phyloP scores from a whole-genome alignment of 2,113 vertebrate genomes.

The Trogon melanurus region DNA sequence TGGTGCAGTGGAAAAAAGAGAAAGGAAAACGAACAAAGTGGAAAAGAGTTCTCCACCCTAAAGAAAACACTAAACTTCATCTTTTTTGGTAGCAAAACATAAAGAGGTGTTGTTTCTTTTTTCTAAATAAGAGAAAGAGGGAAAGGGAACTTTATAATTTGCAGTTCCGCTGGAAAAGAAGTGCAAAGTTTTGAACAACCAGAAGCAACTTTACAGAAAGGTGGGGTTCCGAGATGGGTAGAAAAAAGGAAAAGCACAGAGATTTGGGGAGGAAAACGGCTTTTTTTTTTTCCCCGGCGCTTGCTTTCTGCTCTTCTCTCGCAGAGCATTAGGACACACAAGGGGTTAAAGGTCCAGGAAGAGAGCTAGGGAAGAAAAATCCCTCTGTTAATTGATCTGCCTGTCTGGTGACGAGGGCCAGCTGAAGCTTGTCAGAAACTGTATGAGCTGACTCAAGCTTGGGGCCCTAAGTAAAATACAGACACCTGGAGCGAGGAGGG shows the following conservation, averaged over 20 bases:
- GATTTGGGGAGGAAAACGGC: neutral
- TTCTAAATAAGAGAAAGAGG: too few species aligned
- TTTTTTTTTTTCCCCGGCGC: neutral
- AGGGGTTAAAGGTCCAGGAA: slow-evolving; percentile 73
- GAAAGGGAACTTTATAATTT: neutral
- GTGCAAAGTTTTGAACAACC: neutral
- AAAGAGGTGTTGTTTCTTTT: neutral
- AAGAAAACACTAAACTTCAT: neutral
- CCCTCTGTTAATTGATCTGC: slow-evolving; percentile 74
- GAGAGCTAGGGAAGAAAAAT: slow-evolving; percentile 70
- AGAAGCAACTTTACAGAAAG: neutral
- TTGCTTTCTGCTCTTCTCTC: slow-evolving; percentile 18
- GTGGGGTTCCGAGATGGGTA: neutral
- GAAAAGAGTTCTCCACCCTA: neutral
- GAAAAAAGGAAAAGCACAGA: neutral
- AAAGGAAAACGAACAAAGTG: neutral
- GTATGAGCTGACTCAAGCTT: slow-evolving; percentile 60
- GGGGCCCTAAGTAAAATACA: slow-evolving; percentile 68
- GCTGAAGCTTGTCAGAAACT: slow-evolving; percentile 72
- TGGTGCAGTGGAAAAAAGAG: neutral
- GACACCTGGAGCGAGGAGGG: slow-evolving; percentile 68
- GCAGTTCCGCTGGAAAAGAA: neutral
- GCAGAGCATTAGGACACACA: slow-evolving; percentile 25
- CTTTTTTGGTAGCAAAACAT: neutral
- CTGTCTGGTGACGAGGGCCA: slow-evolving; percentile 72